Evolutionary conservation across 2,113 vertebrate species (phyloP), one percentile per base, ranked within the genome.

Genomic region (Psettodes erumei): DNA sequence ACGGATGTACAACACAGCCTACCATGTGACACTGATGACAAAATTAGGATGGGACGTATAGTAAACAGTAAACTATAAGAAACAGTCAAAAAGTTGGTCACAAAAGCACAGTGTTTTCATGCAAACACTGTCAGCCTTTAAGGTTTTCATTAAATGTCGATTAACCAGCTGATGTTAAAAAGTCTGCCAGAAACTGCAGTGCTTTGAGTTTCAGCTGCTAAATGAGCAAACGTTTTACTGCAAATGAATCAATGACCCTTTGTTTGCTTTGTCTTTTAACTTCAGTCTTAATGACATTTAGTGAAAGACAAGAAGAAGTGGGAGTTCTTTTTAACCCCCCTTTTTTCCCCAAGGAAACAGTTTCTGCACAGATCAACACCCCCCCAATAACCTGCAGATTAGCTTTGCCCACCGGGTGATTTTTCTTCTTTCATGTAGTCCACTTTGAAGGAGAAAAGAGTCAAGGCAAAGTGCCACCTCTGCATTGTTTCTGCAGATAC

Each of bases 401-500:
- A 81, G 63, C 70, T 51, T 63, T 60, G 51, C 82, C 62, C 28
- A 2, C 66, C 0, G 55, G 71, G 63, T 61, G n/a, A 45, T 77
- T 86, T 28, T 53, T 12, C 81, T 50, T 85, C 86, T 90, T 90
- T 89, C 81, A 86, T 81, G 71, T 79, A 72, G 64, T 78, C 32
- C 81, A 37, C 83, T 86, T 89, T 88, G 81, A 88, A 86, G 69
- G 78, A 75, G 75, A 83, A 88, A 78, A 60, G 63, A 48, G 53
- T 37, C 16, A 16, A 65, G 48, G 74, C 77, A 87, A 88, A 90
- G 25, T 82, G 81, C 82, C 73, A 72, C 74, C 82, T 85, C 81
- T 82, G 86, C 85, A 85, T 76, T 71, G 85, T 84, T 73, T 88
- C 61, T 85, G 74, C 78, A 84, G 88, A 88, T 73, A n/a, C n/a